Conservation (phyloP, 2,888 invertebrate species). For the Lucinisca nassula region DNA sequence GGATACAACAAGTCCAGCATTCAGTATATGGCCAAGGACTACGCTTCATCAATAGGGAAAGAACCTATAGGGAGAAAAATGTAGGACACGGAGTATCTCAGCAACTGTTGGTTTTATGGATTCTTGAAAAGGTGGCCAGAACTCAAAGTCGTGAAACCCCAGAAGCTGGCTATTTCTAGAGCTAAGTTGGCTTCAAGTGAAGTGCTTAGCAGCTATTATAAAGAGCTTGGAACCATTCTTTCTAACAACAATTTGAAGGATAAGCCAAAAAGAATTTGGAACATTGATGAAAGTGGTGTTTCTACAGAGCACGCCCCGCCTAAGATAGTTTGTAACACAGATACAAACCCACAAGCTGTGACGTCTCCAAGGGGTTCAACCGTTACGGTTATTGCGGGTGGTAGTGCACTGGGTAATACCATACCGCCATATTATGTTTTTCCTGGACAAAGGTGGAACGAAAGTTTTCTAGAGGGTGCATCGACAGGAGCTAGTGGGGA, state of each 20-base stretch:
- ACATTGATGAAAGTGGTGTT: constrained; percentile 8
- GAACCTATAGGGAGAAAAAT: too few species aligned
- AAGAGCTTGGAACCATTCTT: background rate
- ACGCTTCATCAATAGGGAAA: background rate
- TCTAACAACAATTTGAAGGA: background rate
- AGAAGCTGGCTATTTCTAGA: background rate
- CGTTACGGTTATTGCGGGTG: background rate
- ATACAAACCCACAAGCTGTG: background rate
- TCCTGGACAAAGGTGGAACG: constrained; percentile 2
- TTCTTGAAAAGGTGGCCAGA: background rate
- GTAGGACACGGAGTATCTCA: background rate
- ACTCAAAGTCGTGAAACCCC: too few species aligned
- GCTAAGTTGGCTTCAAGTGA: background rate
- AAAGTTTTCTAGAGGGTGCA: background rate
- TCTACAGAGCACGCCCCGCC: background rate
- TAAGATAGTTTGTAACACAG: background rate
- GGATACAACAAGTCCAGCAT: background rate
- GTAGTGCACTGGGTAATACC: background rate
- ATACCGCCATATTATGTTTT: background rate
- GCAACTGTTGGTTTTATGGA: background rate
- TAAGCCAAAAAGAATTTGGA: background rate
- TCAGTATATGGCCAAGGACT: background rate
- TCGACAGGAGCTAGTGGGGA: background rate
- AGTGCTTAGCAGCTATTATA: background rate
- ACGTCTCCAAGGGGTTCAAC: background rate